Evolutionary conservation across 2,888 invertebrate species (phyloP), one percentile per base, ranked within the genome.

Genomic region (Harpalus rufipes): DNA sequence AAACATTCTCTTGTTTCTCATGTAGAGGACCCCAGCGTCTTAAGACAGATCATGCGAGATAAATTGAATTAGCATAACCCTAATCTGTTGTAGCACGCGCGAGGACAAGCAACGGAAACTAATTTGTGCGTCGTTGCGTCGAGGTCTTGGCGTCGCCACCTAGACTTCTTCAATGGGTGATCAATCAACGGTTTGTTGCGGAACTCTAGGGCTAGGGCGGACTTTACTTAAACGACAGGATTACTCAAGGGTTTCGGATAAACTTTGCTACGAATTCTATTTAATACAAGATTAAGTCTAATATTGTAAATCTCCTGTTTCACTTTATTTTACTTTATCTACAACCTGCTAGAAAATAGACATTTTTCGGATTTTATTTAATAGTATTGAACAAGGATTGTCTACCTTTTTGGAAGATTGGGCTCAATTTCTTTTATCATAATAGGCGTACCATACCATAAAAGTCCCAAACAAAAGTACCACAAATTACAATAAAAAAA

Each of bases 61-160:
- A 84, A 84, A 85, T 85, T 85, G 85, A 85, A 85, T 85, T 85
- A 85, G 80, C 85, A 85, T 85, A 85, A 85, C 85, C 80, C 85
- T 85, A 85, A 85, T 85, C 85, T 85, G 80, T 79, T 72, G 68
- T 72, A 72, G 58, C 59, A 68, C 68, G 63, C 59, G 83, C 41
- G 56, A 18, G 56, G 56, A 82, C 74, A 82, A 10, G 44, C 25
- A 58, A 82, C 51, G 72, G 72, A 58, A 82, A 82, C 72, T 82
- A 82, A 82, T 82, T 82, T 82, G 82, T 82, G 82, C 82, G 82
- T 82, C 72, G 82, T 39, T 82, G 58, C 44, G 80, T 39, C 44
- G 25, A n/a, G n/a, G 61, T 32, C 32, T 32, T 32, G 10, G 44
- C 56, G 68, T n/a, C 68, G 32, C 7, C 59, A 82, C 82, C 82